Conservation (phyloP, 2,888 invertebrate genomes). For the Deilephila porcellus region DNA sequence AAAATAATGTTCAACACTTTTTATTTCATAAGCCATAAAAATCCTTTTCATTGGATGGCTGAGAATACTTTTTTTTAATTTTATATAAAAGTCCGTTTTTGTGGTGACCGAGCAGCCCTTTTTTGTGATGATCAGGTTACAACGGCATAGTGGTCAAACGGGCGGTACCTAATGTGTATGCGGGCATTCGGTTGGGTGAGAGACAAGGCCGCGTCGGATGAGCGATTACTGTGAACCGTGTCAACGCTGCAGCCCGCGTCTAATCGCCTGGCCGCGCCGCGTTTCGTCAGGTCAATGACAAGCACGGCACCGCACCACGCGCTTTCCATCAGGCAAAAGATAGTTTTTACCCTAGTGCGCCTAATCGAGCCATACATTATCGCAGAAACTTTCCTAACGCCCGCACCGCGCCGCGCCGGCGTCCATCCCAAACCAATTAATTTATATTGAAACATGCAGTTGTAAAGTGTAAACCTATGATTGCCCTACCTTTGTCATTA, state of each 20-base stretch:
- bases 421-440: neutral
- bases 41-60: conserved; percentile 1
- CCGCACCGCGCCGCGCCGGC: too few species aligned
- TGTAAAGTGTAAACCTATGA: neutral
- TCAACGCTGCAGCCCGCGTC: conserved; percentile 68
- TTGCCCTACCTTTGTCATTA: too few species aligned
- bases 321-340: conserved; percentile 17
- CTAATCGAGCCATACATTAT: conserved; percentile 13
- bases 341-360: conserved; percentile 14
- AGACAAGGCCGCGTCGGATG: conserved; percentile 75
- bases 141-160: conserved; percentile 20
- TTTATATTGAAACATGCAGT: neutral
- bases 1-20: neutral
- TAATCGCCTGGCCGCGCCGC: conserved; percentile 65
- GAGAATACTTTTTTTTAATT: conserved; percentile 18
- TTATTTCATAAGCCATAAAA: conserved; percentile 15
- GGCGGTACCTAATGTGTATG: conserved; percentile 7
- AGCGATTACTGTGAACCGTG: conserved; percentile 76
- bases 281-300: conserved; percentile 67
- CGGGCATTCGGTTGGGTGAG: conserved; percentile 38
- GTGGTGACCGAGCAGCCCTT: conserved; percentile 25
- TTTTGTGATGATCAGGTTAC: conserved; percentile 22
- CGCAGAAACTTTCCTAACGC: neutral
- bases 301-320: conserved; percentile 33
- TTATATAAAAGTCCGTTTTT: conserved; percentile 16